Percentiles rank a stretch among this genome's conserved stretches.
phyloP scores from a whole-genome alignment of 2,888 invertebrate species.

The Mimumesa dahlbomi region DNA sequence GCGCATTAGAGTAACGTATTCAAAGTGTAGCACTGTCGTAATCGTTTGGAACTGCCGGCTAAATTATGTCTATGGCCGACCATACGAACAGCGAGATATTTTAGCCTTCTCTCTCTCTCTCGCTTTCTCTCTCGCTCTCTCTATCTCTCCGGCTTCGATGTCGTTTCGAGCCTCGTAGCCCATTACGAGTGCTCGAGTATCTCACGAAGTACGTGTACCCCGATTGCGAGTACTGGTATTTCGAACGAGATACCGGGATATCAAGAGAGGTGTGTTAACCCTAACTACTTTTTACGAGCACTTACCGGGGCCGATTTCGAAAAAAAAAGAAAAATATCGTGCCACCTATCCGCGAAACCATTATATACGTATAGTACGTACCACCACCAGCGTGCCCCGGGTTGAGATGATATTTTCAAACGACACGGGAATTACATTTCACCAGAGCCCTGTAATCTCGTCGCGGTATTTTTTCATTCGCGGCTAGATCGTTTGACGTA shows the following conservation, averaged over 20 bases:
- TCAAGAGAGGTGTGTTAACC: constrained; percentile 41
- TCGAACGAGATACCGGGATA: constrained; percentile 37
- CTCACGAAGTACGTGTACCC: constrained; percentile 43
- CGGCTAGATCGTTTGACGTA: too few relatives aligned
- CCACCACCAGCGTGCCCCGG: too few relatives aligned
- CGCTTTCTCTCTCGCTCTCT: constrained; percentile 18
- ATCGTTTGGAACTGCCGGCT: constrained; percentile 56
- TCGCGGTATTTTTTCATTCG: too few relatives aligned
- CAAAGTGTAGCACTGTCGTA: constrained; percentile 52
- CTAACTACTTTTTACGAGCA: constrained; percentile 9
- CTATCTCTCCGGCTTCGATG: constrained; percentile 23
- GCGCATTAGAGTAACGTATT: constrained; percentile 42
- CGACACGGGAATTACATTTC: too few relatives aligned
- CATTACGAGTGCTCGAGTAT: constrained; percentile 50
- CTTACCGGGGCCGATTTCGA: background rate
- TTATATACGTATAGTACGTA: background rate
- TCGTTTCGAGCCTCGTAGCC: constrained; percentile 29
- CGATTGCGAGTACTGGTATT: constrained; percentile 40
- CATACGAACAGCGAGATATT: constrained; percentile 42
- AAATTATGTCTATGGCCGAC: constrained; percentile 50
- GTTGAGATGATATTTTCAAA: too few relatives aligned
- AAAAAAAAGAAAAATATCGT: background rate
- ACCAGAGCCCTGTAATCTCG: too few relatives aligned
- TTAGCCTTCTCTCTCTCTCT: constrained; percentile 8
- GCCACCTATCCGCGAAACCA: background rate